Evolutionary conservation across 2,797 vertebrate species (phyloP), one percentile per base, ranked within the genome.

Genomic region (Todus mexicanus): DNA sequence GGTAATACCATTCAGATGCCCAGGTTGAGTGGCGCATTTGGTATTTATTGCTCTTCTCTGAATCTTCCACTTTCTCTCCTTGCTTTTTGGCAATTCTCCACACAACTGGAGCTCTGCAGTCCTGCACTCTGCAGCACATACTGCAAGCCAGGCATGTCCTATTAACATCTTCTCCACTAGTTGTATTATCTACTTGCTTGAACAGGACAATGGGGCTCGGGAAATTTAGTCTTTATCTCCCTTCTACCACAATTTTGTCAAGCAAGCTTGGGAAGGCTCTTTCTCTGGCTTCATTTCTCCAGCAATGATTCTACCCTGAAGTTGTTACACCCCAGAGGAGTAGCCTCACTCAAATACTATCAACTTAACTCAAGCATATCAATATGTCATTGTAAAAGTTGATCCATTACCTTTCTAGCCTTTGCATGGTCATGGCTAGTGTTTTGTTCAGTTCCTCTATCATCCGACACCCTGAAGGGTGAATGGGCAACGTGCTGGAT

Each of bases 371-470:
- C 35, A 48, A 48, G 42, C 33, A 47, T 12, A 72, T 13, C n/a
- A 65, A 21, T 2, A 60, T 7, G 26, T 10, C 47, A 63, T 57
- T 86, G 33, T 8, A 63, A 48, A 89, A 71, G 63, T 23, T 11
- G 47, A 22, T 42, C 43, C 48, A 2, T 96, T 96, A 99, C 99
- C 99, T 99, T 97, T 99, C 99, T 94, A 99, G 98, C 97, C 99
- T 98, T 97, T 99, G 99, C 98, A 99, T 98, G 97, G 99, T 99
- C 95, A 99, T 98, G n/a, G 99, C 99, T 97, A 99, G 98, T 0
- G 99, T 99, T 97, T 99, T 99, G 97, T 99, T 99, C 95, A 99
- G 98, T 96, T 99, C 99, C 61, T 99, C 99, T 8, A 99, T 99
- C 98, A 99, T 99, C 95, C 99, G 98, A 94, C 99, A 99, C 78